These are phyloP conservation scores for Microtus montanus DNA, from an alignment of 2,113 vertebrate species.

Conservation along the genomic window DNA sequence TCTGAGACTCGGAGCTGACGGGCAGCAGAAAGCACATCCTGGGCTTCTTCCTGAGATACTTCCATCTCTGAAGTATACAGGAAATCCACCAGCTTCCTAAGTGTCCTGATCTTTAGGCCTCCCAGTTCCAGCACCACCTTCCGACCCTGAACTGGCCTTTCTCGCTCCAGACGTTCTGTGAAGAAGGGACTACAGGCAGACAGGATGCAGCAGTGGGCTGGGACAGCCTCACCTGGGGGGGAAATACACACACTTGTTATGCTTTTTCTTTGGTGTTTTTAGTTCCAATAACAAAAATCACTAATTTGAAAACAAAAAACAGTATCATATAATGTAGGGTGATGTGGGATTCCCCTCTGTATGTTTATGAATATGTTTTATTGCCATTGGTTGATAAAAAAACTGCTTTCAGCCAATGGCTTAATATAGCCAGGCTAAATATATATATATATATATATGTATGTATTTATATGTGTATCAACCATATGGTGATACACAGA, in stretches of 20 bases:
- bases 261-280: not conserved
- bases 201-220: slow-evolving; percentile 91
- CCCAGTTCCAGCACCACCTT: slow-evolving; percentile 86
- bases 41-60: slow-evolving; percentile 84
- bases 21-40: slow-evolving; percentile 88
- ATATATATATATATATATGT: too few species aligned
- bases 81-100: slow-evolving; percentile 91
- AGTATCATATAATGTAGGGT: not conserved
- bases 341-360: too few species aligned
- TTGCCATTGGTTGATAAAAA: too few species aligned
- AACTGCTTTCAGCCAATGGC: too few species aligned
- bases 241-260: slow-evolving; percentile 50
- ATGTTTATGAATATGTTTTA: too few species aligned
- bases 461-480: too few species aligned
- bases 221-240: slow-evolving; percentile 87
- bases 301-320: slow-evolving; percentile 9
- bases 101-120: slow-evolving; percentile 84
- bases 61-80: slow-evolving; percentile 91
- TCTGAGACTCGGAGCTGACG: slow-evolving; percentile 85
- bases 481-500: too few species aligned
- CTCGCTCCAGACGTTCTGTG: slow-evolving; percentile 85
- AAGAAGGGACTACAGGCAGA: slow-evolving; percentile 92
- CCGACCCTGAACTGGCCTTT: slow-evolving; percentile 79
- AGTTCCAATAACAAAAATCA: slow-evolving; percentile 30
- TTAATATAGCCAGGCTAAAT: too few species aligned